Conservation (phyloP, 2,113 vertebrate species). For the Octodon degus region DNA sequence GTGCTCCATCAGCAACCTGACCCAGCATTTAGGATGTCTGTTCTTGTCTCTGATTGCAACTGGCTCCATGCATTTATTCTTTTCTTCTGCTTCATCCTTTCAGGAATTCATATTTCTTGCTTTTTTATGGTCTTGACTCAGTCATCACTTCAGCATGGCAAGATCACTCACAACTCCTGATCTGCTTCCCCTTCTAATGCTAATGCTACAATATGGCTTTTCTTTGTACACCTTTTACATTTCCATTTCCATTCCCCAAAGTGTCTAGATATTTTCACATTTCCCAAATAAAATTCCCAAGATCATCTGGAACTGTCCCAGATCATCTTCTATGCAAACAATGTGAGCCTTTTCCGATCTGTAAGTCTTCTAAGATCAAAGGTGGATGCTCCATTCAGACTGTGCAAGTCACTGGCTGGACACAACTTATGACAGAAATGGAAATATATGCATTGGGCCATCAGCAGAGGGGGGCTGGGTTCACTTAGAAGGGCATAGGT, state of each 20-base stretch:
- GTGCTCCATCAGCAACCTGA: background rate
- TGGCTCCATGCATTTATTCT: background rate
- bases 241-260: background rate
- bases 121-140: background rate
- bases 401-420: background rate
- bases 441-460: background rate
- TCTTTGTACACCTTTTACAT: background rate
- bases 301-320: background rate
- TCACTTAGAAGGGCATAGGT: background rate
- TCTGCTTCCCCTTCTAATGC: background rate
- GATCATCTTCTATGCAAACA: background rate
- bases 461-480: background rate
- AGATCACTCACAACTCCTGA: background rate
- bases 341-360: background rate
- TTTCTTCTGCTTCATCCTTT: background rate
- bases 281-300: constrained; percentile 27
- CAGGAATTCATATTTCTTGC: background rate
- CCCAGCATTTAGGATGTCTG: background rate
- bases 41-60: background rate
- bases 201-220: background rate
- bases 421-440: background rate
- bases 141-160: background rate
- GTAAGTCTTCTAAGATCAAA: background rate
- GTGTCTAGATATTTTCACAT: background rate
- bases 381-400: background rate